These are phyloP conservation scores for Phalacrocorax pelagicus DNA, from an alignment of 2,113 vertebrate genomes.

Conservation along the genomic window DNA sequence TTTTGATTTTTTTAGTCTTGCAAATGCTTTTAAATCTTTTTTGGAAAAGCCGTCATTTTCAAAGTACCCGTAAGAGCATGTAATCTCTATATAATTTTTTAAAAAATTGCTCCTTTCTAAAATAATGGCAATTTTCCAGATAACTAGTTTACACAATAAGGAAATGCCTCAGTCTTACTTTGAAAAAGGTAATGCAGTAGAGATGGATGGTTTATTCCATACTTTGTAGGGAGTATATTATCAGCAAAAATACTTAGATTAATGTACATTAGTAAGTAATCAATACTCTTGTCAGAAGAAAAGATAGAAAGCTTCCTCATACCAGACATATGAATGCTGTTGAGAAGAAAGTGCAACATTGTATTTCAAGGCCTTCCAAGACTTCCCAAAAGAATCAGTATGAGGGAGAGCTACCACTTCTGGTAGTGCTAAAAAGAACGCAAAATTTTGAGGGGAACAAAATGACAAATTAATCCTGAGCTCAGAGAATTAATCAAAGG, in stretches of 20 bases:
- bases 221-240: not conserved
- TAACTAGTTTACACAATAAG: slow-evolving; percentile 76
- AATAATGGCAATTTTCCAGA: slow-evolving; percentile 75
- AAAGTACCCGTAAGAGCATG: slow-evolving; percentile 69
- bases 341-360: not conserved
- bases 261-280: slow-evolving; percentile 38
- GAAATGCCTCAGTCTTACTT: slow-evolving; percentile 57
- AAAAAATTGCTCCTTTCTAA: slow-evolving; percentile 65
- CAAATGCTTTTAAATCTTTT: slow-evolving; percentile 72
- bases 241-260: slow-evolving; percentile 22
- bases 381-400: not conserved
- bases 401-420: not conserved
- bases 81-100: slow-evolving; percentile 68
- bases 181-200: slow-evolving; percentile 33
- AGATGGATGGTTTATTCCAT: not conserved
- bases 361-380: not conserved
- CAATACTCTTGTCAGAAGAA: not conserved
- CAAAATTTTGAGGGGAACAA: not conserved
- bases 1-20: not conserved
- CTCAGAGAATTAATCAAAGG: not conserved
- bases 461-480: not conserved
- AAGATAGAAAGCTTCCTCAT: not conserved
- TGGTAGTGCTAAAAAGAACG: not conserved
- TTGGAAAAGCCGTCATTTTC: slow-evolving; percentile 68
- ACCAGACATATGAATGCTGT: not conserved